Evolutionary conservation across 2,797 vertebrate species (phyloP).

Genomic region (Triplophysa yarkandensis): DNA sequence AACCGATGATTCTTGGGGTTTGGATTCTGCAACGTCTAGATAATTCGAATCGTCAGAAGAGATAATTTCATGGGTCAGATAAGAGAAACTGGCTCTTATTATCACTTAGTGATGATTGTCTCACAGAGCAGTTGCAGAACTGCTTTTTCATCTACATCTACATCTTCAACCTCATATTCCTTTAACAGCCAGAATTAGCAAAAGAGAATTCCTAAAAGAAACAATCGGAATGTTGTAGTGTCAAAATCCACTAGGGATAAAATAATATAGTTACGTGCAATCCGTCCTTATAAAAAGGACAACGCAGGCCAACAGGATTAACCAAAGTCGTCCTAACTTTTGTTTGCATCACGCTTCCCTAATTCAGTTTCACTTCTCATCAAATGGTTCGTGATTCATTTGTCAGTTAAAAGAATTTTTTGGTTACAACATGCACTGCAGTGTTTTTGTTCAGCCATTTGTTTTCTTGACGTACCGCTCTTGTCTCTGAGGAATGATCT

Average conservation of each 20-base stretch:
- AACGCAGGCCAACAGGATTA: conserved; percentile 12
- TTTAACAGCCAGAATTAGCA: conserved; percentile 40
- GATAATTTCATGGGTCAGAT: not conserved
- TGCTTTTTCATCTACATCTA: too few relatives aligned
- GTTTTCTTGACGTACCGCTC: conserved; percentile 50
- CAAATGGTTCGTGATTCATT: conserved; percentile 76
- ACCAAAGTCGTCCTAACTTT: conserved; percentile 23
- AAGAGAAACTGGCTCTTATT: conserved; percentile 10
- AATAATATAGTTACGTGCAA: conserved; percentile 57
- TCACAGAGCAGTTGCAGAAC: conserved; percentile 27
- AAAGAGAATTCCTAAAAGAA: conserved; percentile 42
- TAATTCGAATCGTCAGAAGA: not conserved
- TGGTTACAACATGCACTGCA: conserved; percentile 56
- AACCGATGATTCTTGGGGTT: not conserved
- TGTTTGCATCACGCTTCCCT: conserved; percentile 6
- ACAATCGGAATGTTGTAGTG: conserved; percentile 73
- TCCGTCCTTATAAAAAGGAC: conserved; percentile 4
- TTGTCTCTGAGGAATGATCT: conserved; percentile 20
- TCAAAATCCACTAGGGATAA: conserved; percentile 61
- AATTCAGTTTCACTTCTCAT: conserved; percentile 54
- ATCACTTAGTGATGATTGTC: conserved; percentile 51
- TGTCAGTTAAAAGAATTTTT: conserved; percentile 66
- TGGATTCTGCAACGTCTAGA: not conserved
- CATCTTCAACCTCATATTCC: too few relatives aligned
- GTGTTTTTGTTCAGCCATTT: conserved; percentile 47